phyloP scores from a whole-genome alignment of 2,113 vertebrate genomes.

The Platysteira castanea region DNA sequence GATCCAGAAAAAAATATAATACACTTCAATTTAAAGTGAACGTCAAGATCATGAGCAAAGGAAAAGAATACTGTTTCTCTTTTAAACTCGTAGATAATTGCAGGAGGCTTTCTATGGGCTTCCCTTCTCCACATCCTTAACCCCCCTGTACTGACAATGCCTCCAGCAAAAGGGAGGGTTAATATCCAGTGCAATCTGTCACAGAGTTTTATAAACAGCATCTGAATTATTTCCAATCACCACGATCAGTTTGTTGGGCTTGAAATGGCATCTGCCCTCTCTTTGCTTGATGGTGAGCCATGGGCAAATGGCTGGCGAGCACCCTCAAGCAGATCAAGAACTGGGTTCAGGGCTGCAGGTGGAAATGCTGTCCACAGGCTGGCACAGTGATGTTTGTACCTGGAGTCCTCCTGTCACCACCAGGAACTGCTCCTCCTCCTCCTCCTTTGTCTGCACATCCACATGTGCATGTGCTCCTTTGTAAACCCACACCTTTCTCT shows the following conservation, averaged over 20 bases:
- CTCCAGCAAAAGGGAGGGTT: neutral
- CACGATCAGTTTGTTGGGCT: neutral
- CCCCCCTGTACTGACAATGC: neutral
- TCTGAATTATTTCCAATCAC: neutral
- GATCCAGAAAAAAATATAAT: neutral
- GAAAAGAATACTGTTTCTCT: neutral
- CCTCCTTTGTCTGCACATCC: neutral
- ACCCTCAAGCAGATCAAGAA: neutral
- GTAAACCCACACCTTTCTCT: neutral
- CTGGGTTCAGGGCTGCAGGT: neutral
- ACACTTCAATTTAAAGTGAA: neutral
- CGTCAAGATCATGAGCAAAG: neutral
- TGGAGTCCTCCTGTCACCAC: neutral
- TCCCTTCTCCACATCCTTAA: neutral
- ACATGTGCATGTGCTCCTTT: neutral
- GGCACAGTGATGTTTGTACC: rapidly evolving
- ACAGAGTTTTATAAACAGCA: neutral
- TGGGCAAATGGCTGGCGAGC: neutral
- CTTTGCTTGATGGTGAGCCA: neutral
- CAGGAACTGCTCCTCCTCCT: neutral
- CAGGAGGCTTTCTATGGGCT: neutral
- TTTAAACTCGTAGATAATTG: neutral
- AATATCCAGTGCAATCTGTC: neutral
- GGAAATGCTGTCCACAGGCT: rapidly evolving
- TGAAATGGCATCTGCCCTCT: neutral